These are phyloP conservation scores for Eudorcas thomsonii DNA, from an alignment of 2,113 vertebrate species.

Conservation along the genomic window DNA sequence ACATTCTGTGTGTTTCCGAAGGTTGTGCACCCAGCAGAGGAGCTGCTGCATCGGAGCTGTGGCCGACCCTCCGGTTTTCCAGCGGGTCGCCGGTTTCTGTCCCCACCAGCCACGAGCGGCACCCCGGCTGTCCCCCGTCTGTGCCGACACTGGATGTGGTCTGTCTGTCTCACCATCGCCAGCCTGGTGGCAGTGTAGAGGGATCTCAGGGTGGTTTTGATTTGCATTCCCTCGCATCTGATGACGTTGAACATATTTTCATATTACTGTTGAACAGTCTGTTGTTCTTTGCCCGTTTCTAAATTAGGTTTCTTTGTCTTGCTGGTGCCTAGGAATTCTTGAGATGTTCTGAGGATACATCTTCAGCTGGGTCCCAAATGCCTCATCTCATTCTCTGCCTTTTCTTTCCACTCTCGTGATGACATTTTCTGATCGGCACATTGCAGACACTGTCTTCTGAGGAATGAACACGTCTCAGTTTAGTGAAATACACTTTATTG, in stretches of 20 bases:
- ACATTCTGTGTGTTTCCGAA: neutral
- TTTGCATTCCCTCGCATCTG: neutral
- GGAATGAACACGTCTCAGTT: neutral
- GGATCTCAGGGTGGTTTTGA: neutral
- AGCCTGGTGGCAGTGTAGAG: neutral
- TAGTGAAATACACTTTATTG: neutral
- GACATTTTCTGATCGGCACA: neutral
- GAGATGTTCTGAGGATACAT: neutral
- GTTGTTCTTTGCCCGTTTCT: neutral
- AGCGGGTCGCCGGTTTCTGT: neutral
- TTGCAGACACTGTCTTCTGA: neutral
- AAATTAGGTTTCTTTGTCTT: neutral
- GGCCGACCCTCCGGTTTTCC: neutral
- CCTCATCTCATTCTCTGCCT: neutral
- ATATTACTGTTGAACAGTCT: neutral
- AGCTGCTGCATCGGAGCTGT: neutral
- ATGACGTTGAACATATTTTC: neutral
- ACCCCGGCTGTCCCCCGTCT: neutral
- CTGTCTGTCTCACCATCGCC: neutral
- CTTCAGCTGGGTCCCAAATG: neutral
- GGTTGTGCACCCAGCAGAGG: neutral
- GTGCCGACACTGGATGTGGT: neutral
- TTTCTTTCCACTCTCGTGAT: neutral
- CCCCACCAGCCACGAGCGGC: fast-evolving
- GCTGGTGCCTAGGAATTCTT: neutral